Conservation (phyloP, 2,113 vertebrate genomes). For the Neolamprologus brichardi region DNA sequence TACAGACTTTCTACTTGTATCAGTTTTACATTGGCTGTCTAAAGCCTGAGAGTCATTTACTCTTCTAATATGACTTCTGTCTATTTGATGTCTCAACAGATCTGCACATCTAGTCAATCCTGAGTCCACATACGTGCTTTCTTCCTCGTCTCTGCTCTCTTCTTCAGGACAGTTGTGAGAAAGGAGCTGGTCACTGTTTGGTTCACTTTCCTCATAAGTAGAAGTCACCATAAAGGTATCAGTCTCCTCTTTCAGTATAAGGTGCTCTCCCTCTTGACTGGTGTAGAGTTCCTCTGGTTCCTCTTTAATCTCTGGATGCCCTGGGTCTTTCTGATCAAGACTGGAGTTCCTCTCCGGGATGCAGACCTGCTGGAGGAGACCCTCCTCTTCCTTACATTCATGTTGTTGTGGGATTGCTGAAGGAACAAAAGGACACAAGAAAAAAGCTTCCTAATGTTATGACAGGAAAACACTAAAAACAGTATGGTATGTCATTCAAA, state of each 20-base stretch:
- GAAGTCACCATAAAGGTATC: background rate
- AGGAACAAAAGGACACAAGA: background rate
- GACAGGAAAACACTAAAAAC: background rate
- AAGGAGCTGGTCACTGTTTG: background rate
- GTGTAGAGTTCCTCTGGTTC: background rate
- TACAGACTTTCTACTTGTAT: background rate
- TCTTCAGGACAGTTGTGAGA: rapidly evolving
- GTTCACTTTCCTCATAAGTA: background rate
- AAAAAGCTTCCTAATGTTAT: background rate
- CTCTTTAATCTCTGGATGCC: background rate
- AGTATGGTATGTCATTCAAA: background rate
- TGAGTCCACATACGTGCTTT: no score
- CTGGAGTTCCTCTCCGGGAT: rapidly evolving
- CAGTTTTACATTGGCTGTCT: background rate
- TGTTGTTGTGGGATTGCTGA: background rate
- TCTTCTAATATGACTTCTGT: background rate
- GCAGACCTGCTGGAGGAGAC: background rate
- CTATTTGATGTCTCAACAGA: background rate
- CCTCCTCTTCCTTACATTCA: background rate
- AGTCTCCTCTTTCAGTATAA: background rate
- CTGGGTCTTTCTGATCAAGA: rapidly evolving
- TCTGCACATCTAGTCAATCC: background rate
- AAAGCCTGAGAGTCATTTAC: background rate
- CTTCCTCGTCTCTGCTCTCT: rapidly evolving
- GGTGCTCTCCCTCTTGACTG: background rate